Percentiles rank a stretch among this genome's conserved stretches.
phyloP scores from a whole-genome alignment of 2,797 vertebrate genomes.

The Notolabrus celidotus region DNA sequence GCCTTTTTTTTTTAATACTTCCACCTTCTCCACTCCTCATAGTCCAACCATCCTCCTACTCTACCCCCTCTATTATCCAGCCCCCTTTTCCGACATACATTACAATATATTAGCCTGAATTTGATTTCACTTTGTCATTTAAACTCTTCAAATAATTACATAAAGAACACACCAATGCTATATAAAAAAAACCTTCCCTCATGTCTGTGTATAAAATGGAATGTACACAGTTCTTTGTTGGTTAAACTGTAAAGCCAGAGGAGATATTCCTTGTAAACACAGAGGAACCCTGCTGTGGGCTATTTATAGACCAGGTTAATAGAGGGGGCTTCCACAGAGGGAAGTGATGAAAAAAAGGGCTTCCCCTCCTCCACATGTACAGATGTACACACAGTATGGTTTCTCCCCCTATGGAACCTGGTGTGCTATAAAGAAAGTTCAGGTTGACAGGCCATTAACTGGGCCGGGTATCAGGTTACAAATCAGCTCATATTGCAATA shows the following conservation, averaged over 20 bases:
- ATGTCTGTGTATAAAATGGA: background rate
- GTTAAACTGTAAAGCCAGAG: background rate
- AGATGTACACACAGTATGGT: slow-evolving; percentile 26
- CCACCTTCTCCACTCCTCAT: slow-evolving; percentile 5
- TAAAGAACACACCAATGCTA: background rate
- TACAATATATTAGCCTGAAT: background rate
- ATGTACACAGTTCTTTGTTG: background rate
- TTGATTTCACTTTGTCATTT: background rate
- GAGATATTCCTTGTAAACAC: slow-evolving; percentile 27
- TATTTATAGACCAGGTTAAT: slow-evolving; percentile 45
- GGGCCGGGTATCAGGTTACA: slow-evolving; percentile 53
- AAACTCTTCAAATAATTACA: background rate
- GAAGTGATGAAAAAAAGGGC: slow-evolving; percentile 35
- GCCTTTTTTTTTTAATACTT: slow-evolving; percentile 17
- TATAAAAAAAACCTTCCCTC: too few species aligned
- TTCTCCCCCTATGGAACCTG: slow-evolving; percentile 26
- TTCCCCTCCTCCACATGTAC: slow-evolving; percentile 43
- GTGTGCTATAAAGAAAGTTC: slow-evolving; percentile 63
- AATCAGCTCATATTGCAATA: slow-evolving; percentile 59
- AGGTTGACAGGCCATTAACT: slow-evolving; percentile 69
- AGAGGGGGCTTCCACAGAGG: slow-evolving; percentile 37
- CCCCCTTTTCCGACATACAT: background rate
- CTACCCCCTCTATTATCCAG: background rate
- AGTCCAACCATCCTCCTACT: background rate
- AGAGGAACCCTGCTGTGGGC: slow-evolving; percentile 29